Evolutionary conservation across 2,113 vertebrate genomes (phyloP).

Genomic region (Rhinoderma darwinii): DNA sequence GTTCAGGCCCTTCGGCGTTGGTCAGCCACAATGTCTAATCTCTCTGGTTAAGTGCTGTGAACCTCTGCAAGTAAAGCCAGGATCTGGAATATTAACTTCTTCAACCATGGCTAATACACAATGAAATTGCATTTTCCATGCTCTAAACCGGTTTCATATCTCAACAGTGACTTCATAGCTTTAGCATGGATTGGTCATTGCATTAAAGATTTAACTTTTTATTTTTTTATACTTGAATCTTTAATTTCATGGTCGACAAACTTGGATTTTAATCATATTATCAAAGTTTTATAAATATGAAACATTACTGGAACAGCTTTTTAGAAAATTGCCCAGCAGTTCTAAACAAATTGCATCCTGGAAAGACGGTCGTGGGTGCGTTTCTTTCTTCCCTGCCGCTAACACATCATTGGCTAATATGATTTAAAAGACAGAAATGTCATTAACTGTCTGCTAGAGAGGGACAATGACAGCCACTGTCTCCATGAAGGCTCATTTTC

Average conservation of each 20-base stretch:
- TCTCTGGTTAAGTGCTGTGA: conserved; percentile 13
- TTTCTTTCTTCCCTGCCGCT: neutral
- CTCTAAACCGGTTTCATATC: conserved; percentile 29
- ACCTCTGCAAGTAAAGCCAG: neutral
- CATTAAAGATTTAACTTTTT: conserved; percentile 33
- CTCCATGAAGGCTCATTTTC: conserved; percentile 18
- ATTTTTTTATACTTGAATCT: conserved; percentile 21
- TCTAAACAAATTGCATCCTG: conserved; percentile 39
- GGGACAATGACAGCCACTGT: conserved; percentile 11
- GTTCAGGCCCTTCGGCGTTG: neutral
- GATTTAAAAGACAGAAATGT: conserved; percentile 28
- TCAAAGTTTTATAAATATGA: conserved; percentile 36
- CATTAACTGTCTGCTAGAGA: conserved; percentile 32
- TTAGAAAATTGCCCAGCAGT: conserved; percentile 35
- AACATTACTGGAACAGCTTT: conserved; percentile 3
- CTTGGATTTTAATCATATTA: conserved; percentile 45
- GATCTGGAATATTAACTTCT: neutral
- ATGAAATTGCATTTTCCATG: neutral
- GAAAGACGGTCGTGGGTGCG: neutral
- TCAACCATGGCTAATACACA: neutral
- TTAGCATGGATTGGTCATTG: neutral
- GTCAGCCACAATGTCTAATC: conserved; percentile 2
- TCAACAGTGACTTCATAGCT: conserved; percentile 34
- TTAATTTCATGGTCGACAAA: conserved; percentile 42
- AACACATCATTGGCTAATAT: conserved; percentile 41